Evolutionary conservation across 2,113 vertebrate genomes (phyloP).

Genomic region (Poeciliopsis turrubarensis): DNA sequence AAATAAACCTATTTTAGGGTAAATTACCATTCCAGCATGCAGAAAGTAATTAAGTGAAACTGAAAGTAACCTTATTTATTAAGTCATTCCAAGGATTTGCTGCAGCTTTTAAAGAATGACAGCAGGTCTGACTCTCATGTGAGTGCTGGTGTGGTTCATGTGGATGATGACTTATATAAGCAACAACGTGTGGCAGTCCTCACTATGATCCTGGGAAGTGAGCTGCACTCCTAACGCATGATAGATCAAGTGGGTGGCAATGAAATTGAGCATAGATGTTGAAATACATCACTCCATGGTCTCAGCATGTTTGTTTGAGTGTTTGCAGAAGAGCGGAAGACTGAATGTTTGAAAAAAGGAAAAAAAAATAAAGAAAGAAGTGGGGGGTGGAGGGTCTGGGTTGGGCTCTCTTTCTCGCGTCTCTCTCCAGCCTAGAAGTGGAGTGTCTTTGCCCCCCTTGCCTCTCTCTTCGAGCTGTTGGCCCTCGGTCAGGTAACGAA

Average conservation of each 20-base stretch:
- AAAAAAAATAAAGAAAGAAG: conserved; percentile 15
- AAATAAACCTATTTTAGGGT: conserved; percentile 60
- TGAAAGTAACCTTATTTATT: conserved; percentile 9
- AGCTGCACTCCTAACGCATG: conserved; percentile 36
- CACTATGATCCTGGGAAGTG: conserved; percentile 50
- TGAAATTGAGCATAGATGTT: conserved; percentile 56
- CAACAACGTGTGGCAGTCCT: conserved; percentile 27
- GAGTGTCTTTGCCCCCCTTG: conserved; percentile 69
- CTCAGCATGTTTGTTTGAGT: conserved; percentile 65
- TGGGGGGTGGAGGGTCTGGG: conserved; percentile 43
- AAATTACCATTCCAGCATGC: conserved; percentile 44
- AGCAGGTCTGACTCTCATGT: conserved; percentile 32
- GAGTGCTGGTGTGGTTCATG: conserved; percentile 54
- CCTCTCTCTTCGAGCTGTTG: conserved; percentile 74
- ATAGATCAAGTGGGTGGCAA: conserved; percentile 40
- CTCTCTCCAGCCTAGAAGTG: conserved; percentile 83
- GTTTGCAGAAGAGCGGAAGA: conserved; percentile 57
- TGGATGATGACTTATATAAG: conserved; percentile 65
- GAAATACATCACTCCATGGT: conserved; percentile 57
- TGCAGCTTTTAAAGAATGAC: conserved; percentile 28
- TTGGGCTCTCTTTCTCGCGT: conserved; percentile 79
- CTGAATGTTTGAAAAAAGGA: conserved; percentile 33
- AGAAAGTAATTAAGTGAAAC: conserved; percentile 59
- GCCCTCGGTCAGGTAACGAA: conserved; percentile 82
- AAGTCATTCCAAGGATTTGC: background rate